Evolutionary conservation across 2,888 invertebrate species (phyloP).

Genomic region (Andrena trimmerana): DNA sequence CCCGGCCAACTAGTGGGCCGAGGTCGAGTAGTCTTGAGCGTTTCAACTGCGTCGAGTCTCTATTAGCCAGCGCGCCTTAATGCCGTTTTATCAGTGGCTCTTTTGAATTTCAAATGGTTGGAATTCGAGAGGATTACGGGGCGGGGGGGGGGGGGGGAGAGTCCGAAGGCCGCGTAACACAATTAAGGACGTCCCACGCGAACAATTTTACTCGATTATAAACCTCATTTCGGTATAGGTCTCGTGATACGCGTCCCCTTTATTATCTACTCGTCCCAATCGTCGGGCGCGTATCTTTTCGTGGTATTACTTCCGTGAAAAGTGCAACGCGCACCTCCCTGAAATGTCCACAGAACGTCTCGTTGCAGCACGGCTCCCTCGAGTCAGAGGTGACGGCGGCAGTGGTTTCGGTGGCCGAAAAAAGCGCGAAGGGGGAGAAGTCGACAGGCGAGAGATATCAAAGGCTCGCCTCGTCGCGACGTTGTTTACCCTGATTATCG

Average conservation of each 20-base stretch:
- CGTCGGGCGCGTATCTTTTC: conserved; percentile 38
- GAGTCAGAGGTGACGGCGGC: neutral
- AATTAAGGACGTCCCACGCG: neutral
- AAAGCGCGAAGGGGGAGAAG: neutral
- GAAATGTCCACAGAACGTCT: conserved; percentile 33
- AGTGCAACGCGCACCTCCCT: conserved; percentile 41
- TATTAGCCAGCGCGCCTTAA: conserved; percentile 3
- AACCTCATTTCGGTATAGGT: neutral
- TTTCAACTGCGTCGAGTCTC: neutral
- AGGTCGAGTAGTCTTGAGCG: conserved; percentile 24
- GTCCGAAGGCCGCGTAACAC: neutral
- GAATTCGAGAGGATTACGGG: conserved; percentile 1
- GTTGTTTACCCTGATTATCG: conserved; percentile 73
- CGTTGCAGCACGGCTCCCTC: neutral
- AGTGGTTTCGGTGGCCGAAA: conserved; percentile 13
- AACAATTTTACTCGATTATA: neutral
- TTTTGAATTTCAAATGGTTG: conserved; percentile 41
- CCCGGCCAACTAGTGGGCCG: conserved; percentile 1
- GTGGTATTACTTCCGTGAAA: conserved; percentile 58
- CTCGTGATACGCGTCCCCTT: neutral
- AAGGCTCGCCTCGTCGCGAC: conserved; percentile 58
- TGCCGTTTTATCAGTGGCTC: neutral
- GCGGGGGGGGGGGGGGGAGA: neutral
- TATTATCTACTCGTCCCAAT: conserved; percentile 2
- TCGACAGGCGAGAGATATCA: conserved; percentile 41